Conservation (phyloP, 2,797 vertebrate species). For the Sciaenops ocellatus region DNA sequence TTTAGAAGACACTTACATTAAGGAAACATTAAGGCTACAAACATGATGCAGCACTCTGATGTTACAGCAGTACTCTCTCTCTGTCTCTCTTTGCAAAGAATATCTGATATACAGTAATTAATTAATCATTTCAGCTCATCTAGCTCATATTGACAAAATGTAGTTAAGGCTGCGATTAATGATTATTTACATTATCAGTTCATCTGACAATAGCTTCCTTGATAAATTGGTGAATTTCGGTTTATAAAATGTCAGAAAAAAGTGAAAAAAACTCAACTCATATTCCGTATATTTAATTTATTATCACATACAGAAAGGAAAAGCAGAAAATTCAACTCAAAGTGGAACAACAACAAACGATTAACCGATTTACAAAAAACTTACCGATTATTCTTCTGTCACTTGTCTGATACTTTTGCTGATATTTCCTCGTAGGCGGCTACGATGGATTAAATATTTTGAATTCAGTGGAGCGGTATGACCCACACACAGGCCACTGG, state of each 20-base stretch:
- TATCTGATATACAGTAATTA: no score
- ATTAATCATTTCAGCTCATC: background rate
- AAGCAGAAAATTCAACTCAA: background rate
- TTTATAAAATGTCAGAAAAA: background rate
- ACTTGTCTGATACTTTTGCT: background rate
- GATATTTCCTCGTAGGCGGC: slow-evolving; percentile 86
- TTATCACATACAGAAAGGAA: background rate
- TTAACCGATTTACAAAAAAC: background rate
- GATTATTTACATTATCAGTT: background rate
- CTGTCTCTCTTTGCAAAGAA: no score
- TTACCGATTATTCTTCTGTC: background rate
- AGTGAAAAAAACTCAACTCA: no score
- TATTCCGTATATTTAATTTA: background rate
- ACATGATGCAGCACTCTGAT: background rate
- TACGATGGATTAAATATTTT: slow-evolving; percentile 98
- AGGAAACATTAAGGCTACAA: background rate
- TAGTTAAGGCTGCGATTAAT: background rate
- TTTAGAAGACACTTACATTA: background rate
- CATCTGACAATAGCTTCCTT: background rate
- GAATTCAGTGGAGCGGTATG: slow-evolving; percentile 97
- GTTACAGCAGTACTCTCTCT: background rate
- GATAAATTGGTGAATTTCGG: background rate
- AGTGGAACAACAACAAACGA: no score
- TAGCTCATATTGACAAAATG: background rate
- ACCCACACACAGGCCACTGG: slow-evolving; percentile 99